A percentile compares a stretch with the other conserved stretches of the same genome.
Conservation (phyloP, 2,113 vertebrate species). For the Ciconia stormi region DNA sequence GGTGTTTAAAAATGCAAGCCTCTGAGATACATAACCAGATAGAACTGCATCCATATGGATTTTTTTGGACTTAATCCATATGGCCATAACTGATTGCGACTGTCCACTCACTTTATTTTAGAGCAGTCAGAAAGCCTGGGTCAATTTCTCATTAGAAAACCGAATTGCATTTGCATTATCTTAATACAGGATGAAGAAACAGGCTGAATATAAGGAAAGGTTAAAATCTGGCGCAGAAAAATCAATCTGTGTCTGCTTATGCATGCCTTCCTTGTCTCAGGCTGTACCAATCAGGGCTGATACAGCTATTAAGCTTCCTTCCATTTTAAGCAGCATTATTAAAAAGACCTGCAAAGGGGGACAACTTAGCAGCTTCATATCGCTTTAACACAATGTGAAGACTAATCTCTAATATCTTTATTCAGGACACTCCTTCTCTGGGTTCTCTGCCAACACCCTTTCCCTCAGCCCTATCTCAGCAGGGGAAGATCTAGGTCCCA, state of each 20-base stretch:
- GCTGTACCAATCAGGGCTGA: not conserved
- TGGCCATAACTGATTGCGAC: not conserved
- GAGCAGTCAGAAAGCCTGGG: not conserved
- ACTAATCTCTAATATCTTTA: not conserved
- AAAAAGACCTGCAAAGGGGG: constrained; percentile 23
- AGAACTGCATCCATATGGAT: not conserved
- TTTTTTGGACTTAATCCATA: not conserved
- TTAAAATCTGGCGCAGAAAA: not conserved
- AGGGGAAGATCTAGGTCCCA: not conserved
- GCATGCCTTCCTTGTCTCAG: not conserved
- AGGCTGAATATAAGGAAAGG: not conserved
- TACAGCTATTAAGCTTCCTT: not conserved
- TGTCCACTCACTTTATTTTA: not conserved
- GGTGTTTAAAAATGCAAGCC: not conserved
- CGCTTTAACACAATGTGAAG: not conserved
- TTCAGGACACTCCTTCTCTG: not conserved
- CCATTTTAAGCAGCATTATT: not conserved
- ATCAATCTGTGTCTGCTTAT: not conserved
- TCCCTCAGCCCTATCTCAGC: not conserved
- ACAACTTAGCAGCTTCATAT: constrained; percentile 6
- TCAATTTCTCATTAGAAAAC: not conserved
- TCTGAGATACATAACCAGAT: not conserved
- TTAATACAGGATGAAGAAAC: not conserved
- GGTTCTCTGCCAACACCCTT: not conserved
- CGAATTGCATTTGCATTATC: not conserved